Evolutionary conservation across 2,113 vertebrate species (phyloP), one percentile per base, ranked within the genome.

Genomic region (Alexandromys fortis): DNA sequence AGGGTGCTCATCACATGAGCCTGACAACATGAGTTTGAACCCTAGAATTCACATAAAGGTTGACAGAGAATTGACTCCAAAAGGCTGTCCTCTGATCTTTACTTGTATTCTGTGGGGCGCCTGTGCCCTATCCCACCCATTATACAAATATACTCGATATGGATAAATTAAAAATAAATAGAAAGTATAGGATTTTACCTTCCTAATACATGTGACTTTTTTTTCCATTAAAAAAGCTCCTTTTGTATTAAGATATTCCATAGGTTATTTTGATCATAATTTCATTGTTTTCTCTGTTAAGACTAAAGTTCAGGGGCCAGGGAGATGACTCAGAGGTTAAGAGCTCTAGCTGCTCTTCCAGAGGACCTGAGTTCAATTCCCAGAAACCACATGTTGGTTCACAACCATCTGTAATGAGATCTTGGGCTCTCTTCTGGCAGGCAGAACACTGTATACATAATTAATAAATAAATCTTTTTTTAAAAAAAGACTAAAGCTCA

Each of bases 281-380:
- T 45, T 76, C 73, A 11, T 75, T 12, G 24, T 42, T 76, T 76
- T 45, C 38, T 76, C 24, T 45, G 73, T 42, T 45, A 86, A 97
- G 79, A 93, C 26, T 90, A 92, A 97, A 92, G 73, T 94, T 97
- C 89, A 55, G 55, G 55, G 55, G 52, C 16, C 5, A 17, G 52
- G 52, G 52, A 55, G 52, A 55, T 55, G 52, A 55, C 52, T 55
- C 52, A 55, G 52, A 55, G 16, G 52, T 55, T 55, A 55, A 55
- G 52, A 55, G 52, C 16, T 5, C 52, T 17, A 17, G 52, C 16
- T 55, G 52, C 52, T 55, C 52, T 55, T 55, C 52, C 52, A 55
- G 52, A 55, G 13, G 52, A 52, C 52, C 2, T 52, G 52, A 52
- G 52, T 52, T 52, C 52, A 52, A 52, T 2, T 52, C 52, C 52